Evolutionary conservation across 2,797 vertebrate genomes (phyloP).

Genomic region (Salmo trutta): DNA sequence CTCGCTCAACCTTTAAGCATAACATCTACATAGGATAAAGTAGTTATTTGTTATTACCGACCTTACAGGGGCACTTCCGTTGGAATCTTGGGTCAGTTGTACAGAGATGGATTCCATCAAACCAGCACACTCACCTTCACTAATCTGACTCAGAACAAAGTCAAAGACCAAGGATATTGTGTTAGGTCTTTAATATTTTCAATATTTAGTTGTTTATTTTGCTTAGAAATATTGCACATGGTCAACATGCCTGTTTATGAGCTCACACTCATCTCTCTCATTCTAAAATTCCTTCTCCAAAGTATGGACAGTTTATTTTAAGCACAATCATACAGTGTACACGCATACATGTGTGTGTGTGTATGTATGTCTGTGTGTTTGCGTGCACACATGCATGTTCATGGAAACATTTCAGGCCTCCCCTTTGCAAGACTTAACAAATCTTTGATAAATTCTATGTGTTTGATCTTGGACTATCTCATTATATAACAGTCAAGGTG

Average conservation of each 20-base stretch:
- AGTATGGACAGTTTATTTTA: constrained; percentile 79
- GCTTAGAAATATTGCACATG: constrained; percentile 88
- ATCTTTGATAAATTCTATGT: constrained; percentile 12
- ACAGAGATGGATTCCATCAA: not conserved
- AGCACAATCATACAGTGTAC: constrained; percentile 82
- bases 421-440: constrained; percentile 43
- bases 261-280: constrained; percentile 77
- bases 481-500: constrained; percentile 74
- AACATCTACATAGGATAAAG: not conserved
- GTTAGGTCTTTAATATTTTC: constrained; percentile 85
- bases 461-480: constrained; percentile 69
- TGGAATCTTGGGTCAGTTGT: not conserved
- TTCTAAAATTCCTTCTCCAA: constrained; percentile 79
- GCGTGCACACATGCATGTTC: constrained; percentile 69
- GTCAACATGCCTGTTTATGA: constrained; percentile 84
- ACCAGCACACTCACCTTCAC: not conserved
- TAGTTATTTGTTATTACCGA: not conserved
- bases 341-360: constrained; percentile 75
- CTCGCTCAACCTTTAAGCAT: not conserved
- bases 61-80: too few relatives aligned
- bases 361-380: constrained; percentile 70
- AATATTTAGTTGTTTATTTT: constrained; percentile 76
- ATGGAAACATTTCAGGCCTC: constrained; percentile 61
- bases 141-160: constrained; percentile 16
- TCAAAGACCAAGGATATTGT: constrained; percentile 60